These are phyloP conservation scores for Galerucella calmariensis DNA, from an alignment of 2,888 invertebrate genomes.

Conservation along the genomic window DNA sequence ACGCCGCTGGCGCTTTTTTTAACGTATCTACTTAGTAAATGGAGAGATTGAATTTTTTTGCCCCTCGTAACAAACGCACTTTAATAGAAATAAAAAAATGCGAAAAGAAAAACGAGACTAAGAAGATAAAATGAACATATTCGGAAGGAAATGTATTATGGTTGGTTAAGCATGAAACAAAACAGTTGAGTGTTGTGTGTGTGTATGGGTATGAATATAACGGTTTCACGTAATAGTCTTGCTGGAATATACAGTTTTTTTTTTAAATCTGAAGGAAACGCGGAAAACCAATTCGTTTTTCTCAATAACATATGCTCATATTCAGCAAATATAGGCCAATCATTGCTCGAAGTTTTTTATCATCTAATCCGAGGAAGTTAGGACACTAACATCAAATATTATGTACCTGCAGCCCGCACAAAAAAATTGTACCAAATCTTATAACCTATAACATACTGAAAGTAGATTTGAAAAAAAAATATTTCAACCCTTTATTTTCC, in stretches of 20 bases:
- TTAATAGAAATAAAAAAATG: background rate
- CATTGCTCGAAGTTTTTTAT: no score
- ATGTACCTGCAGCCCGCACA: no score
- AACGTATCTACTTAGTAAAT: background rate
- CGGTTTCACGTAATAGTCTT: background rate
- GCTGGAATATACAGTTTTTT: background rate
- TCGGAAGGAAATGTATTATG: slow-evolving; percentile 9
- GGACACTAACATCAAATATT: no score
- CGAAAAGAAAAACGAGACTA: background rate
- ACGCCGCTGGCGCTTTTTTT: no score
- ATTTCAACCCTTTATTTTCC: no score
- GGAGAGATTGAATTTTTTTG: background rate
- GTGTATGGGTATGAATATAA: slow-evolving; percentile 8
- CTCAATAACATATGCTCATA: background rate
- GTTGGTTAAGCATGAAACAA: slow-evolving; percentile 13
- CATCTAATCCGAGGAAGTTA: no score
- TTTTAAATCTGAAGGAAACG: background rate
- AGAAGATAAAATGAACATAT: slow-evolving; percentile 2
- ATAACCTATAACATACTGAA: no score
- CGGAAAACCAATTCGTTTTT: background rate
- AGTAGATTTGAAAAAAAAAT: no score
- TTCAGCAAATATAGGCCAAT: background rate
- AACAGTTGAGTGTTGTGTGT: slow-evolving; percentile 2
- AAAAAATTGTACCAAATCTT: no score
- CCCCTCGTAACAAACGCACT: background rate